These are phyloP conservation scores for Bubalus kerabau DNA, from an alignment of 2,113 vertebrate species.

Conservation along the genomic window DNA sequence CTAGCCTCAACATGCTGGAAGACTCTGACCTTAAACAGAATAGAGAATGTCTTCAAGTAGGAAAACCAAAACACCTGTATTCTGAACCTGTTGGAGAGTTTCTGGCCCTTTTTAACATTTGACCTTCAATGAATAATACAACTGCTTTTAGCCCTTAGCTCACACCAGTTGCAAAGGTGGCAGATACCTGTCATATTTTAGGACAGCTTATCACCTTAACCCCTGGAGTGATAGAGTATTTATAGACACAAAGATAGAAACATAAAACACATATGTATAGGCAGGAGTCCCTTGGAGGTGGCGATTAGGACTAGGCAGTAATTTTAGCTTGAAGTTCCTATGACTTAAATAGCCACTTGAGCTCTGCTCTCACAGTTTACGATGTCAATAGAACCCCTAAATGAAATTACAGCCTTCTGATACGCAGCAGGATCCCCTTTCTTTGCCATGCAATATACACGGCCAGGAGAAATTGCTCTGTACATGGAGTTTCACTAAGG, in stretches of 20 bases:
- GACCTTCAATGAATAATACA: background rate
- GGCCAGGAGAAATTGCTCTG: slow-evolving; percentile 82
- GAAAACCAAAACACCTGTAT: background rate
- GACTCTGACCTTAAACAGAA: background rate
- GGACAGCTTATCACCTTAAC: slow-evolving; percentile 60
- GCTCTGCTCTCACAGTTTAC: slow-evolving; percentile 84
- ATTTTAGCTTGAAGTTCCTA: slow-evolving; percentile 84
- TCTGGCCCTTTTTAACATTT: slow-evolving; percentile 11
- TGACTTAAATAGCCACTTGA: slow-evolving; percentile 87
- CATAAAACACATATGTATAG: slow-evolving; percentile 74
- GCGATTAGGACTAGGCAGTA: slow-evolving; percentile 81
- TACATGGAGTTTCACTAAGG: slow-evolving; percentile 80
- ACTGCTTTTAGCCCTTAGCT: background rate
- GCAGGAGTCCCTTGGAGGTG: slow-evolving; percentile 64
- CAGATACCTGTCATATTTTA: slow-evolving; percentile 57
- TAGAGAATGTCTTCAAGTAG: background rate
- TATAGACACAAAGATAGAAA: slow-evolving; percentile 77
- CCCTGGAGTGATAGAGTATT: slow-evolving; percentile 76
- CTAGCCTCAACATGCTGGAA: accelerated
- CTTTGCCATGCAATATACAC: slow-evolving; percentile 82
- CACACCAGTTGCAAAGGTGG: background rate
- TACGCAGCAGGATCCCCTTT: slow-evolving; percentile 85
- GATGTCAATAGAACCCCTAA: slow-evolving; percentile 85
- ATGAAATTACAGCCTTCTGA: slow-evolving; percentile 87
- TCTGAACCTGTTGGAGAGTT: background rate